Conservation (phyloP, 2,888 invertebrate species). For the Tyria jacobaeae region DNA sequence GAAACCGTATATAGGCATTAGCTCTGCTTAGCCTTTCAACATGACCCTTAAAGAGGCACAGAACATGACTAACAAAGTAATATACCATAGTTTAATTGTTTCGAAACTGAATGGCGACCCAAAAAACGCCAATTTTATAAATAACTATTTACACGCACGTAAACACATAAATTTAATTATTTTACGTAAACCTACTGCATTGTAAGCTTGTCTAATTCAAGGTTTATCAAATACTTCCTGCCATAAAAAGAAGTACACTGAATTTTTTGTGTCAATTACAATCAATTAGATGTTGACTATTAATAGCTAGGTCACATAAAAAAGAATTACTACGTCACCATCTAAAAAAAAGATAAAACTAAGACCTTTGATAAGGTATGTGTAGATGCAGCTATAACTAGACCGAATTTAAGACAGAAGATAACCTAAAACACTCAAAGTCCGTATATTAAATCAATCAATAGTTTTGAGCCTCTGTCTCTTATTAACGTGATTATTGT, state of each 20-base stretch:
- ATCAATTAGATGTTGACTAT: background rate
- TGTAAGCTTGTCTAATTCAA: slow-evolving; percentile 21
- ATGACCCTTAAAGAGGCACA: background rate
- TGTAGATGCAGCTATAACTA: background rate
- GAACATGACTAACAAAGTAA: background rate
- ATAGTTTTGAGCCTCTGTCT: too few species aligned
- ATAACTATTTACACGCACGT: slow-evolving; percentile 37
- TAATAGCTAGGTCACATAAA: background rate
- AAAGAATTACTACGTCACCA: background rate
- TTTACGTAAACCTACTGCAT: slow-evolving; percentile 24
- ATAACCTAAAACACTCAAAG: too few species aligned
- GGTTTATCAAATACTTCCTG: slow-evolving; percentile 22
- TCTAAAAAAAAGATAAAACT: background rate
- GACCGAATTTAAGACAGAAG: background rate
- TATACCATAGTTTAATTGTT: background rate
- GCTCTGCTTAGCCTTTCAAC: too few species aligned
- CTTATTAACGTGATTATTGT: too few species aligned
- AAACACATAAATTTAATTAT: slow-evolving; percentile 8
- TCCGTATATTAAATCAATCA: too few species aligned
- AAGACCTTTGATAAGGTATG: background rate
- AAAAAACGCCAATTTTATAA: slow-evolving; percentile 16
- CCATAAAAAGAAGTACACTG: slow-evolving; percentile 1
- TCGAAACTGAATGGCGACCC: slow-evolving; percentile 10
- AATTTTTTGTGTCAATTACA: slow-evolving; percentile 14
- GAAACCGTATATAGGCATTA: too few species aligned